Conservation (phyloP, 2,113 vertebrate genomes). For the Pao palembangensis region DNA sequence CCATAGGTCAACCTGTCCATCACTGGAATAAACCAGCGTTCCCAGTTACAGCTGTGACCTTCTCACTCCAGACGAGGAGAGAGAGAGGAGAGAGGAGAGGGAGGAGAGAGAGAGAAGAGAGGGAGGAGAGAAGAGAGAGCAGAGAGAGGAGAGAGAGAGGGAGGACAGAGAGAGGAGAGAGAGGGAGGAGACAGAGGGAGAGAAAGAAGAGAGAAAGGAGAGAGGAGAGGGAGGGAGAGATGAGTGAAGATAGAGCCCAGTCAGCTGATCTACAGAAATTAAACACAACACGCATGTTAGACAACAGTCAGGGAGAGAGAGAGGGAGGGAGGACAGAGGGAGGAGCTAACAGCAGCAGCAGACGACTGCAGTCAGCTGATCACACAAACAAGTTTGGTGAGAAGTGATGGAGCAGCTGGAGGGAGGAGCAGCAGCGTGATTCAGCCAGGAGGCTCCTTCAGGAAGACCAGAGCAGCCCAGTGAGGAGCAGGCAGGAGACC, state of each 20-base stretch:
- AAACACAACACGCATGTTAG: too few species aligned
- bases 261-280: too few species aligned
- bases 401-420: not conserved
- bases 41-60: too few species aligned
- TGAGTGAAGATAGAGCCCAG: too few species aligned
- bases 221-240: not conserved
- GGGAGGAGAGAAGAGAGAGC: not conserved
- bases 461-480: too few species aligned
- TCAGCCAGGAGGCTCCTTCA: too few species aligned
- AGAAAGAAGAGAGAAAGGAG: not conserved
- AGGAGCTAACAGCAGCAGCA: constrained; percentile 19
- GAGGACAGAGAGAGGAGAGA: not conserved
- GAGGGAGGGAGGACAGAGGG: not conserved
- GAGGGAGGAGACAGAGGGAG: not conserved
- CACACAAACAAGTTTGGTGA: not conserved
- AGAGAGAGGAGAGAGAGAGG: not conserved
- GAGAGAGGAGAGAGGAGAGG: not conserved
- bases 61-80: too few species aligned
- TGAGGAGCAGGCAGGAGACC: too few species aligned
- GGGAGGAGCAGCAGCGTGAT: constrained; percentile 9
- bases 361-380: constrained; percentile 2
- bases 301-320: constrained; percentile 4
- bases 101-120: not conserved
- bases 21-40: not conserved
- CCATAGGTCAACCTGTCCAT: too few species aligned